These are phyloP conservation scores for Arenaria interpres DNA, from an alignment of 2,113 vertebrate genomes.

Conservation along the genomic window DNA sequence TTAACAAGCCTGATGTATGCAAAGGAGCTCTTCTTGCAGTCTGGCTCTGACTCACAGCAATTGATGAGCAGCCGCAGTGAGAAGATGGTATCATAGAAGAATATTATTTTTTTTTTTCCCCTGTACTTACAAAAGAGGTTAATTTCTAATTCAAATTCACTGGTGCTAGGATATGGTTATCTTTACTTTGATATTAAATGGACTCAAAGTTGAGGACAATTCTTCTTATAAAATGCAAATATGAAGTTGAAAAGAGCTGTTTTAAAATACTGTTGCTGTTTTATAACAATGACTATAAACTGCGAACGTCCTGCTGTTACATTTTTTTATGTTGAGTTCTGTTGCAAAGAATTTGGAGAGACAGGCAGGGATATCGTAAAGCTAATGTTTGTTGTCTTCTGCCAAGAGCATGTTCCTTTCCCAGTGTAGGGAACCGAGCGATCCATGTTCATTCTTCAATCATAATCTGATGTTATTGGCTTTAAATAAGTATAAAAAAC, in stretches of 20 bases:
- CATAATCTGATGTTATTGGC: neutral
- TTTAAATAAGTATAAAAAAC: neutral
- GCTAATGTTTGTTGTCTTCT: neutral
- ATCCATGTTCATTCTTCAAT: neutral
- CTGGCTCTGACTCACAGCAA: neutral
- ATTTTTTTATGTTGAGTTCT: neutral
- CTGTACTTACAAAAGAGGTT: neutral
- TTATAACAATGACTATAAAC: neutral
- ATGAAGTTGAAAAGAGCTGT: neutral
- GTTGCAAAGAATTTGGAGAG: neutral
- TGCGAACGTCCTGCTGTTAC: neutral
- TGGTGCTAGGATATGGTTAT: neutral
- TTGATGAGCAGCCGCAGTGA: neutral
- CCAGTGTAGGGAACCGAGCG: neutral
- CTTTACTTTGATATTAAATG: neutral
- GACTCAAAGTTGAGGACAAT: neutral
- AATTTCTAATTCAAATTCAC: neutral
- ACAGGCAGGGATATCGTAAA: neutral
- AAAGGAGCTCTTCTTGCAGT: neutral
- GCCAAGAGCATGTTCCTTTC: neutral
- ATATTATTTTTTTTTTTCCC: too few relatives aligned
- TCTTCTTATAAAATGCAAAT: neutral
- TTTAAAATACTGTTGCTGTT: neutral
- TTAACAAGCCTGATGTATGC: neutral
- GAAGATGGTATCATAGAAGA: neutral